These are phyloP conservation scores for Eciton burchellii DNA, from an alignment of 1,140 invertebrate species.

Conservation along the genomic window DNA sequence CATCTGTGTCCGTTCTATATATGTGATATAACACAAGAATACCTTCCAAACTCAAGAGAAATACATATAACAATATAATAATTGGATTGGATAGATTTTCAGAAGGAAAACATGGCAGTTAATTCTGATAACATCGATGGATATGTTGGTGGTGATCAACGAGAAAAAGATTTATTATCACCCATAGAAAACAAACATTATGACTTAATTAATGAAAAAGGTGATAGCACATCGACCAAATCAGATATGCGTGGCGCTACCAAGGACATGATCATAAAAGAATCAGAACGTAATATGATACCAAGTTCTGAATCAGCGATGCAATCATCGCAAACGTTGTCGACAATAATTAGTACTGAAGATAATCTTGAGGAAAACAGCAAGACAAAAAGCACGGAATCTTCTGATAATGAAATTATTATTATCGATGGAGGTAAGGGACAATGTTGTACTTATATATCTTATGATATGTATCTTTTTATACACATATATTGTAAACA, in stretches of 20 bases:
- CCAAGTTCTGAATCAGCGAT: not conserved
- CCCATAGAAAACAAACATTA: constrained; percentile 51
- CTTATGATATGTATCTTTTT: no score
- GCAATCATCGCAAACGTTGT: constrained; percentile 2
- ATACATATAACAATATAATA: not conserved
- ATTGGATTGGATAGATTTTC: not conserved
- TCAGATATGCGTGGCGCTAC: not conserved
- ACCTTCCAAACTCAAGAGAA: not conserved
- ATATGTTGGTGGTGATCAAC: constrained; percentile 24
- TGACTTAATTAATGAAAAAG: constrained; percentile 42
- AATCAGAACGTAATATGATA: constrained; percentile 29
- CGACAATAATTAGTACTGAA: not conserved
- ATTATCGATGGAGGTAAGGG: not conserved
- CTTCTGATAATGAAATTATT: constrained; percentile 10
- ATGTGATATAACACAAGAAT: not conserved
- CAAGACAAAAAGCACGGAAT: constrained; percentile 6
- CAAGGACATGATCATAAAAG: constrained; percentile 61
- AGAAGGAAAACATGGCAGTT: constrained; percentile 60
- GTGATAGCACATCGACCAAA: constrained; percentile 14
- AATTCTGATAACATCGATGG: constrained; percentile 12
- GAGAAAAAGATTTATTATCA: constrained; percentile 9
- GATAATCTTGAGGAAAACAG: not conserved
- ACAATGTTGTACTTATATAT: not conserved
- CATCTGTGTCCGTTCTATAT: not conserved
- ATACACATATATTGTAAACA: no score